Base-by-base conservation (phyloP, 2,797 vertebrate genomes). In the Gallirallus australis region DNA sequence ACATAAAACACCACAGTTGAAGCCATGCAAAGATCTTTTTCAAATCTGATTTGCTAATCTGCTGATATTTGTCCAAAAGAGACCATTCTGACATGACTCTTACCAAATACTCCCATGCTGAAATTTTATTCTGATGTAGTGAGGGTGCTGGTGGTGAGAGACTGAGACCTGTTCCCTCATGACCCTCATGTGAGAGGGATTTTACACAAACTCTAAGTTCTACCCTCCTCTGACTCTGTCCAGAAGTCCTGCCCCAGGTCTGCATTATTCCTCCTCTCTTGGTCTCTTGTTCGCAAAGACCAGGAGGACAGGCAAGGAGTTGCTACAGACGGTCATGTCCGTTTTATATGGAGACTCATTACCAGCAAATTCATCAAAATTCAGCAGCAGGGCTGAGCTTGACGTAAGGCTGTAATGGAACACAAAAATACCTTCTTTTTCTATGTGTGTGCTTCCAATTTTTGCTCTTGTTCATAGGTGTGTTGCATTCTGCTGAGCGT, bases 151-250 rank as follows among this genome's bases (percentile, higher is more conserved):
- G 31, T 37, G 9, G 64, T 79, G n/a, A 63, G 15, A 82, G 35
- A 59, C 2, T 5, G 30, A 77, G 15, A 56, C 9, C 31, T 59
- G 37, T 86, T 75, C 35, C 24, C 6, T 75, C 35, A 35, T 25
- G 30, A n/a, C n/a, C 33, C 25, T 9, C 24, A 52, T 35, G n/a
- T 66, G 28, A 90, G 68, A 52, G 8, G 24, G 11, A 69, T 45
- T 85, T 76, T 69, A 69, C 15, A 64, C 1, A 12, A 4, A 53
- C 4, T n/a, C 21, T 30, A 30, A 33, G 63, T 17, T 27, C 27
- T 7, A 9, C 9, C 19, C 5, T 11, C 7, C 2, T 7, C 8
- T 9, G 15, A 28, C 8, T 18, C 8, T 23, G 12, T 21, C 20
- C 39, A 27, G 65, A 86, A 37, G 17, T 45, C 33, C 11, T 54